Conservation (phyloP, 53 echinoderm and acorn worm species). For the Actinopyga echinites region DNA sequence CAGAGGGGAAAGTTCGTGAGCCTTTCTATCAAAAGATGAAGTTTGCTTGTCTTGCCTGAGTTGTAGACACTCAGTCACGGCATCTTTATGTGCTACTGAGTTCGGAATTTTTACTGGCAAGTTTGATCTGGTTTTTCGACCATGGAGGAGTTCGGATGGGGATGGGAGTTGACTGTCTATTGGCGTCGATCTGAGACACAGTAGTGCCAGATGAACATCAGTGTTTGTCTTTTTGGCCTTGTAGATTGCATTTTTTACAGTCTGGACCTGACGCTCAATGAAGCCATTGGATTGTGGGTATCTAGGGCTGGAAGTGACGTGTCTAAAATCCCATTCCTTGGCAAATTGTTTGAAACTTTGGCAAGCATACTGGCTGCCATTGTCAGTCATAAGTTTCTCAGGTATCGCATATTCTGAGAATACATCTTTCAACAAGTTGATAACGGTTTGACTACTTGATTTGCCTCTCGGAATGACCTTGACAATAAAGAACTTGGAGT, state of each 20-base stretch:
- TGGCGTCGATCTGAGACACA: conserved; percentile 60
- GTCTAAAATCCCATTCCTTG: conserved; percentile 60
- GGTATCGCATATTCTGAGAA: conserved; percentile 72
- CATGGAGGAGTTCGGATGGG: conserved; percentile 57
- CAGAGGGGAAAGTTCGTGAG: conserved; percentile 40
- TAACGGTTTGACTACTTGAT: conserved; percentile 49
- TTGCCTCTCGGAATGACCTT: conserved; percentile 35
- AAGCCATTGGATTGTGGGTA: conserved; percentile 77
- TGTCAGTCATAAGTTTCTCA: conserved; percentile 59
- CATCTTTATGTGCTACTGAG: conserved; percentile 15
- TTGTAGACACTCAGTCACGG: not conserved
- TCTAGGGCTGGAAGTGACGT: conserved; percentile 66
- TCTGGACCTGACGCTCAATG: conserved; percentile 64
- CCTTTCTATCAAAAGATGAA: conserved; percentile 28
- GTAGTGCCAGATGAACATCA: conserved; percentile 48
- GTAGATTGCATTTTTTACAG: conserved; percentile 56
- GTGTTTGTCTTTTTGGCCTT: conserved; percentile 56
- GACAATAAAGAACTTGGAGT: conserved; percentile 64
- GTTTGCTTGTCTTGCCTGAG: conserved; percentile 34
- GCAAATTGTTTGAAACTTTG: conserved; percentile 60
- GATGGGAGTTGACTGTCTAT: conserved; percentile 58
- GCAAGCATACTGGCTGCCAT: conserved; percentile 62
- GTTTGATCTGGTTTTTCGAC: conserved; percentile 34
- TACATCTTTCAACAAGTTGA: conserved; percentile 32
- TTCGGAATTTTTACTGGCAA: conserved; percentile 37